phyloP scores from a whole-genome alignment of 2,888 invertebrate genomes.

The Harpalus rufipes region DNA sequence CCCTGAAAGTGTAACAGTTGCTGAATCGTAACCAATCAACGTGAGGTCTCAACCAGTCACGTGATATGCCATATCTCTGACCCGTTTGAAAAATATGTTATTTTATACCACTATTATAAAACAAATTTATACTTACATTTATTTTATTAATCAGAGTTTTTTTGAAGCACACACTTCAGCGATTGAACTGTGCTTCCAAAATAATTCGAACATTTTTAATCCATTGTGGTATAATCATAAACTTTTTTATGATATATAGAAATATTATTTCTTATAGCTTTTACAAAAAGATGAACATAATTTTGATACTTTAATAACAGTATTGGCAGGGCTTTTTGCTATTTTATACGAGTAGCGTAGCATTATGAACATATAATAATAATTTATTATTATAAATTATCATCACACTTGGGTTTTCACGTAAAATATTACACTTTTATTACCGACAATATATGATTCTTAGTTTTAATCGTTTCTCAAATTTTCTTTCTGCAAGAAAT shows the following conservation, averaged over 20 bases:
- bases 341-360: constrained; percentile 69
- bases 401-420: constrained; percentile 49
- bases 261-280: constrained; percentile 56
- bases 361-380: constrained; percentile 51
- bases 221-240: constrained; percentile 50
- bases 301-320: constrained; percentile 71
- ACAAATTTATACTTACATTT: constrained; percentile 56
- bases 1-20: constrained; percentile 68
- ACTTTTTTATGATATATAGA: constrained; percentile 53
- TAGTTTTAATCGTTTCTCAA: constrained; percentile 31
- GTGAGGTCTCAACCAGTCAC: constrained; percentile 55
- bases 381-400: constrained; percentile 54
- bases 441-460: constrained; percentile 32
- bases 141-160: constrained; percentile 22
- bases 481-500: constrained; percentile 42
- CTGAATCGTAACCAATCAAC: constrained; percentile 47
- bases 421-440: constrained; percentile 45
- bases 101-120: constrained; percentile 57
- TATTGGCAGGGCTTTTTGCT: constrained; percentile 70
- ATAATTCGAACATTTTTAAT: constrained; percentile 44
- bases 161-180: constrained; percentile 40
- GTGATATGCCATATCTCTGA: constrained; percentile 66
- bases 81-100: constrained; percentile 51
- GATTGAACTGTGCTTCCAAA: constrained; percentile 26
- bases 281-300: constrained; percentile 63